Conservation (phyloP, 1,140 invertebrate species). For the Atta texana region DNA sequence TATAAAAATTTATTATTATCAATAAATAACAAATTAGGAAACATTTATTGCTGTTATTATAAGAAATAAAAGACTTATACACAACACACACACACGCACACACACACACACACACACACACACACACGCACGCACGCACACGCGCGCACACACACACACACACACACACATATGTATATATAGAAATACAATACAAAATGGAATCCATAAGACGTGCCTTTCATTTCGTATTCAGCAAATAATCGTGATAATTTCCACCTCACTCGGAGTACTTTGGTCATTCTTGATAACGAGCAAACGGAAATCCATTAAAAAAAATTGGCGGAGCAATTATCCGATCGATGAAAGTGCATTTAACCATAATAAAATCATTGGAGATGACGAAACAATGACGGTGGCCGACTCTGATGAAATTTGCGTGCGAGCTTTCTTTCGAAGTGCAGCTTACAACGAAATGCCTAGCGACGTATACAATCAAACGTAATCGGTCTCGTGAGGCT, state of each 20-base stretch:
- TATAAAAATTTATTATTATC: too few species aligned
- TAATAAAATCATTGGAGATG: slow-evolving; percentile 35
- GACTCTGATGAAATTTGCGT: background rate
- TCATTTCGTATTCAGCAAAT: slow-evolving; percentile 27
- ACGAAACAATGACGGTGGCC: slow-evolving; percentile 12
- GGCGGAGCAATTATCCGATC: slow-evolving; percentile 55
- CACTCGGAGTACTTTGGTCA: background rate
- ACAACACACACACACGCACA: background rate
- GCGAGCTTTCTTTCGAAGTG: background rate
- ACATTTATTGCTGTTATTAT: background rate
- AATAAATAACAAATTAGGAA: background rate
- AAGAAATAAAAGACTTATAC: background rate
- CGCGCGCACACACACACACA: background rate
- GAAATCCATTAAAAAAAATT: slow-evolving; percentile 63
- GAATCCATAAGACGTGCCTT: background rate
- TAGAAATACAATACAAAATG: background rate
- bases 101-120: background rate
- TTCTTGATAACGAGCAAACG: slow-evolving; percentile 30
- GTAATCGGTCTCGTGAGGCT: background rate
- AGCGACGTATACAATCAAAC: background rate
- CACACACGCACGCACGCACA: too few species aligned
- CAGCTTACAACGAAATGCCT: background rate
- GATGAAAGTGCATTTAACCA: slow-evolving; percentile 34
- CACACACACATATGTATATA: background rate
- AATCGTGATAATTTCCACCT: slow-evolving; percentile 55